These are phyloP conservation scores for Chrysotoxum bicinctum DNA, from an alignment of 2,888 invertebrate species.

Conservation along the genomic window DNA sequence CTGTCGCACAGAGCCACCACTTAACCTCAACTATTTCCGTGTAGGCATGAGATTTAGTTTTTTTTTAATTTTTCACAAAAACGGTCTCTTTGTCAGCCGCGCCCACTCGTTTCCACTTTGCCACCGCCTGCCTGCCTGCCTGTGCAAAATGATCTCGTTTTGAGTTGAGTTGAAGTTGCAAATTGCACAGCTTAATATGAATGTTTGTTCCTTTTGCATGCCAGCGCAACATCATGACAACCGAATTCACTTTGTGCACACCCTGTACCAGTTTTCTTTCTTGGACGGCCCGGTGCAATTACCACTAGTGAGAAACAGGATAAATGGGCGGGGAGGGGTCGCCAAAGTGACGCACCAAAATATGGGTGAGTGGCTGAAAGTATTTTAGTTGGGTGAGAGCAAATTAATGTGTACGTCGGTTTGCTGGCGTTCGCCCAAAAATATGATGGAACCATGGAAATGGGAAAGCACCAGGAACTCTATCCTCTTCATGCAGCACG, in stretches of 20 bases:
- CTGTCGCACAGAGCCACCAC: conserved; percentile 51
- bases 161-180: conserved; percentile 42
- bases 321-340: neutral
- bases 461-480: neutral
- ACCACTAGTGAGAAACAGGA: conserved; percentile 29
- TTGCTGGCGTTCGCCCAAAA: conserved; percentile 61
- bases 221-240: conserved; percentile 6
- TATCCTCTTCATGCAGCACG: conserved; percentile 23
- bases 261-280: conserved; percentile 35
- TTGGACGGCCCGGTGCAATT: conserved; percentile 42
- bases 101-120: conserved; percentile 29
- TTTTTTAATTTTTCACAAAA: conserved; percentile 21
- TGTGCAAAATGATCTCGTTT: conserved; percentile 27
- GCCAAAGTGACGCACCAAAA: conserved; percentile 37
- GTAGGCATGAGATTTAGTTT: conserved; percentile 33
- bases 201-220: conserved; percentile 26
- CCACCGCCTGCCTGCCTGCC: neutral
- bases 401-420: conserved; percentile 58
- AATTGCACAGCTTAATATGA: conserved; percentile 45
- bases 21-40: conserved; percentile 62
- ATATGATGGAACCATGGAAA: conserved; percentile 27
- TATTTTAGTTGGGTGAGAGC: conserved; percentile 43
- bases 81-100: conserved; percentile 52
- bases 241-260: conserved; percentile 35
- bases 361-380: conserved; percentile 48